phyloP scores from a whole-genome alignment of 2,797 vertebrate genomes.

The Enteromius treurensis region DNA sequence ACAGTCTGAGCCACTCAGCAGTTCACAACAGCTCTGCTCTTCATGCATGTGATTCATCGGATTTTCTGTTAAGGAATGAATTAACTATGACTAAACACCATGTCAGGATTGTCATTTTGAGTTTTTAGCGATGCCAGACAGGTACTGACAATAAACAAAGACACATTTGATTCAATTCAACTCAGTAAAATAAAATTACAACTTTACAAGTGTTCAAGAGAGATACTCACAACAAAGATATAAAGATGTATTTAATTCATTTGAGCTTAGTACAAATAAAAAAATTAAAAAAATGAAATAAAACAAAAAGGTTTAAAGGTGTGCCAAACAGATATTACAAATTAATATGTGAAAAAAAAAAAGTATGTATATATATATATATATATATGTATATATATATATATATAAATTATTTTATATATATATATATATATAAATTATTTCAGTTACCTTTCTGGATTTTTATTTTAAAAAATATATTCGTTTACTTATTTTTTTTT shows the following conservation, averaged over 20 bases:
- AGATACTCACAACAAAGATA: background rate
- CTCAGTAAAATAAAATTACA: background rate
- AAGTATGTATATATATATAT: no score
- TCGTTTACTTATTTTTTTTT: no score
- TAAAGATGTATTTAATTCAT: background rate
- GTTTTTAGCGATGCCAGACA: background rate
- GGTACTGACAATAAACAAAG: background rate
- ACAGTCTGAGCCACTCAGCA: background rate
- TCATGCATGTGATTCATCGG: background rate
- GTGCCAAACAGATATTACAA: no score
- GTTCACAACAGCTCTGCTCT: conserved; percentile 42
- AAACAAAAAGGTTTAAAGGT: background rate
- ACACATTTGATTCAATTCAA: background rate
- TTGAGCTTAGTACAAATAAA: background rate
- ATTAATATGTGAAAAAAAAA: no score
- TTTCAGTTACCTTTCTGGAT: no score
- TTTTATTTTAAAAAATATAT: no score
- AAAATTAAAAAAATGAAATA: no score
- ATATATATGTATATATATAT: no score
- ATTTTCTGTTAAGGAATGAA: conserved; percentile 7
- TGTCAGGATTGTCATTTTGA: background rate
- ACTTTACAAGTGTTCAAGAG: background rate
- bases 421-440: no score
- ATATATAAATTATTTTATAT: no score
- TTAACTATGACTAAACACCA: background rate